Base-by-base conservation (phyloP, 2,888 invertebrate species). In the Amblyjoppa fuscipennis region DNA sequence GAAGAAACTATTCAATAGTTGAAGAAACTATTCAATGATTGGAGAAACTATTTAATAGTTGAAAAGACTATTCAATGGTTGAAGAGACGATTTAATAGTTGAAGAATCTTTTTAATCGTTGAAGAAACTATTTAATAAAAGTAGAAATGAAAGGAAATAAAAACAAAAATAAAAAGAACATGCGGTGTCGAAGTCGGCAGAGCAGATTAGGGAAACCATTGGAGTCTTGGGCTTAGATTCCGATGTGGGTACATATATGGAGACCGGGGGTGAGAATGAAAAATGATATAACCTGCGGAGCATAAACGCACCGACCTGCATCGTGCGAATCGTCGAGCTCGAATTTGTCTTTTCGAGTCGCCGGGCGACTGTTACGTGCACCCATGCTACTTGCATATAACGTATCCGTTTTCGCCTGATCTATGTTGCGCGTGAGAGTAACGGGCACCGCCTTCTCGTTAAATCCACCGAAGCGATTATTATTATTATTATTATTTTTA, bases 361-460 rank as follows among this genome's bases (percentile, higher is more conserved):
- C 31, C 69, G 7, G 7, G 4, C 34, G 51, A 51, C 71, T 51
- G 28, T 51, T 53, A n/a, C 34, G 31, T 34, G 51, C 51, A 20
- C 53, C 13, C 41, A 16, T 34, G 28, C 25, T 49, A 64, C 51
- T 51, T n/a, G 20, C 61, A 66, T n/a, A 64, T 28, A 56, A 53
- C 51, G 61, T 59, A 51, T 69, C 51, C 25, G 16, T 66, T 20
- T 38, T 53, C 51, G 69, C 25, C 66, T 69, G 69, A 45, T 59
- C 70, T 45, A 45, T 41, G 59, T 5, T 41, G 41, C 41, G 25
- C 56, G 56, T 64, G 38, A 75, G 56, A 80, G 64, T 79, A 83
- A 79, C 79, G 75, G 75, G 80, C 79, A 77, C 64, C 83, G 80
- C 79, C 83, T 80, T 84, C 83, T 84, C 83, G 70, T 84, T 80